phyloP scores from a whole-genome alignment of 2,113 vertebrate species.

The Esox niger region DNA sequence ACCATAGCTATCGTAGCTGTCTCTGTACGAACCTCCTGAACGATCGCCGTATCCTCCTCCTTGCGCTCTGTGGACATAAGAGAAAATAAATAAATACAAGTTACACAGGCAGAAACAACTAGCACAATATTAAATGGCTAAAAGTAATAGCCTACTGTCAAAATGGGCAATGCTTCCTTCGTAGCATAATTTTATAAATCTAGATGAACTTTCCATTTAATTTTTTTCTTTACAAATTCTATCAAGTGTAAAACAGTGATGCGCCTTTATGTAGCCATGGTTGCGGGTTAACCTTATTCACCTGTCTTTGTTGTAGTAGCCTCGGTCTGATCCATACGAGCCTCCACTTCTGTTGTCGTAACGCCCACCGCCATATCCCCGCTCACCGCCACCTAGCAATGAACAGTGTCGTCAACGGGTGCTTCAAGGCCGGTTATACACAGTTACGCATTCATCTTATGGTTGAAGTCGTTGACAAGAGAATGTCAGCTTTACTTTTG shows the following conservation, averaged over 20 bases:
- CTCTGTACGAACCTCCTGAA: conserved; percentile 81
- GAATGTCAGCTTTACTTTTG: not conserved
- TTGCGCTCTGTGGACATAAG: conserved; percentile 70
- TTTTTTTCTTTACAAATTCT: not conserved
- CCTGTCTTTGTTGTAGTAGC: conserved; percentile 37
- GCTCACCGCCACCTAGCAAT: conserved; percentile 69
- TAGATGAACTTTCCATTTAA: not conserved
- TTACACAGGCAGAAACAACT: too few species aligned
- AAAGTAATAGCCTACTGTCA: not conserved
- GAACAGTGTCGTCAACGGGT: not conserved
- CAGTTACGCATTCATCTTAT: not conserved
- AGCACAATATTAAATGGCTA: not conserved
- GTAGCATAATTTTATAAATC: not conserved
- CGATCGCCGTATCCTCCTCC: conserved; percentile 78
- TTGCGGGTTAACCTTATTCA: not conserved
- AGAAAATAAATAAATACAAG: not conserved
- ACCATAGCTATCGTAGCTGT: conserved; percentile 82
- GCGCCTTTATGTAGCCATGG: not conserved
- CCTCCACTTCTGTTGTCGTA: conserved; percentile 33
- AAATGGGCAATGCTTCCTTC: not conserved
- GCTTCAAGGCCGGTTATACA: not conserved
- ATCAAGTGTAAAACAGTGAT: not conserved
- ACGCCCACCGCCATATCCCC: conserved; percentile 63
- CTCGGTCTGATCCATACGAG: conserved; percentile 10
- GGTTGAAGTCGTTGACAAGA: not conserved